Evolutionary conservation across 53 echinoderm and acorn worm species (phyloP), one percentile per base, ranked within the genome.

Genomic region (Patiria pectinifera): DNA sequence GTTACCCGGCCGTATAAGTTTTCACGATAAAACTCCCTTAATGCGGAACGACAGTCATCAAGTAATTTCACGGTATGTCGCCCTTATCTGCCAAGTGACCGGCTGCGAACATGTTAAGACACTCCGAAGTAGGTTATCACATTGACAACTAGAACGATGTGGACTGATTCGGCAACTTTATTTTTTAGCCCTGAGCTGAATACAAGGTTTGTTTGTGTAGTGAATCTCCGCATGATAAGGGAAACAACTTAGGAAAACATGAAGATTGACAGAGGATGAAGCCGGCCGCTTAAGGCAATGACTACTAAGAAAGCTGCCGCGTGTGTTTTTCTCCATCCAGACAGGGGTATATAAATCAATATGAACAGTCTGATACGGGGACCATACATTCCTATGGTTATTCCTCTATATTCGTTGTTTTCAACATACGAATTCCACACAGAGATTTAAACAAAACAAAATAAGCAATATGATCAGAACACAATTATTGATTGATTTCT

Each of bases 181-280:
- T 83, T 45, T 19, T 66, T 10, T 63, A 85, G 69, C 85, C 85
- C 85, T 44, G 44, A 85, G 85, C 85, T 14, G 59, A 85, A 85
- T 69, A 11, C 48, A 74, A 48, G 77, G 88, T 88, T 88, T 88
- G 77, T 88, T 88, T 88, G 15, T 58, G 78, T 76, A 78, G 88
- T 60, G 78, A 44, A 23, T 26, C 61, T 77, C 62, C 25, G 21
- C 44, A 24, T 88, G 88, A 86, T 88, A 78, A 78, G 78, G 77
- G 60, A 10, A 59, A 88, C 23, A 25, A 10, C 15, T 26, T 76
- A 21, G 21, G 61, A 60, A 77, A 77, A 76, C 24, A 77, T 23
- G 21, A 77, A 26, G 62, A 25, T 2, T 70, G 2, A 78, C 9
- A 46, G 13, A 13, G 43, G 35, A 43, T 45, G 78, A 78, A 10